A percentile compares a stretch with the other conserved stretches of the same genome.
These are phyloP conservation scores for Platygyra sinensis DNA, from an alignment of 64 coral and sea anemone genomes.

Conservation along the genomic window DNA sequence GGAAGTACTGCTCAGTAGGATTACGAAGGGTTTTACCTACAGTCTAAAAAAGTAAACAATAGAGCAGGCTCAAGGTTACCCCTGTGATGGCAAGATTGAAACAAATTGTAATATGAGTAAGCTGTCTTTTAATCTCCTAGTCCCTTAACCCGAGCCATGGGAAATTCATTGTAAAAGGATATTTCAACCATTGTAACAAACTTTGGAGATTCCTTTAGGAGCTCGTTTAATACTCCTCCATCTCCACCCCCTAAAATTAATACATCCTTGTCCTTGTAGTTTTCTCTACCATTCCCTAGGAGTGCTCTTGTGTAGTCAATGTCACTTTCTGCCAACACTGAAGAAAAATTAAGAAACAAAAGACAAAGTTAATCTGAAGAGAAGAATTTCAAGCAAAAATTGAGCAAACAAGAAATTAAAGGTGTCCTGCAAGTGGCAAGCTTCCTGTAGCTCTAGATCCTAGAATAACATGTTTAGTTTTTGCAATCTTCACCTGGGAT, in stretches of 20 bases:
- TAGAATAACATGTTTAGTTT: no score
- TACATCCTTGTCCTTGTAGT: constrained; percentile 64
- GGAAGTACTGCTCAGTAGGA: no score
- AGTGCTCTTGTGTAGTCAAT: constrained; percentile 63
- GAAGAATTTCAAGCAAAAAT: not conserved
- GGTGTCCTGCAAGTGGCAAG: no score
- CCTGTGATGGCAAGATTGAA: no score
- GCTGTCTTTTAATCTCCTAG: not conserved
- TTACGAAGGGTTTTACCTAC: no score
- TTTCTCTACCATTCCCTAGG: constrained; percentile 68
- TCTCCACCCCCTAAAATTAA: constrained; percentile 80
- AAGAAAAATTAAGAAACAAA: not conserved
- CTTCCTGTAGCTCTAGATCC: no score
- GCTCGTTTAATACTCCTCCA: constrained; percentile 71
- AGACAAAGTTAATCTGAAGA: not conserved
- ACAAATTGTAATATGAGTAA: no score
- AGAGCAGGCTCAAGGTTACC: no score
- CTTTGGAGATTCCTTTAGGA: constrained; percentile 71
- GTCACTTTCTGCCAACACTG: constrained; percentile 85
- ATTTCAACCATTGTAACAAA: constrained; percentile 84
- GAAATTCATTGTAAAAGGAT: constrained; percentile 28
- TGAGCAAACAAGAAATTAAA: no score
- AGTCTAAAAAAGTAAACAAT: no score
- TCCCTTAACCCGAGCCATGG: no score
- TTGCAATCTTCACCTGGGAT: no score